Percentiles rank a stretch among this genome's conserved stretches.
Conservation (phyloP, 1,140 invertebrate genomes). For the Whitmania pigra region DNA sequence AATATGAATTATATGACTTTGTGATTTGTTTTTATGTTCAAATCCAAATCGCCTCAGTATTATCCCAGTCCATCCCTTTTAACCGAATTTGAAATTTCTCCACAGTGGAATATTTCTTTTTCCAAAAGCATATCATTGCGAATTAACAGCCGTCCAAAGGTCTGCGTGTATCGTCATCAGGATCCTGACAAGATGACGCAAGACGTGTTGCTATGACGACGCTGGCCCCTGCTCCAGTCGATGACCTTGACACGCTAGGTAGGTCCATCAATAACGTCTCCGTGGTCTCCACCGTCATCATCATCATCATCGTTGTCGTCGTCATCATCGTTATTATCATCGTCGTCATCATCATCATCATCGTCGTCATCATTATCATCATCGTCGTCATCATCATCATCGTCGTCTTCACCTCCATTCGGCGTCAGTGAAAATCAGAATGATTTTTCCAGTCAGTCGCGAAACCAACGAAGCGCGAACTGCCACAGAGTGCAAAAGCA, state of each 20-base stretch:
- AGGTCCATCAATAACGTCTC: slow-evolving; percentile 5
- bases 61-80: too few relatives aligned
- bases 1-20: too few relatives aligned
- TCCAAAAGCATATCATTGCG: too few relatives aligned
- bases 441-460: too few relatives aligned
- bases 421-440: not conserved
- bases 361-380: not conserved
- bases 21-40: too few relatives aligned
- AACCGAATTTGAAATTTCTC: too few relatives aligned
- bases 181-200: not conserved
- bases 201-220: not conserved
- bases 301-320: not conserved
- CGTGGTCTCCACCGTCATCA: not conserved
- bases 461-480: too few relatives aligned
- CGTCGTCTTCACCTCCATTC: not conserved
- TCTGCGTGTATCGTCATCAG: not conserved
- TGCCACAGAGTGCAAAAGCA: too few relatives aligned
- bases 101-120: too few relatives aligned
- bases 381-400: slow-evolving; percentile 12
- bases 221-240: not conserved
- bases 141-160: too few relatives aligned
- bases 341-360: not conserved
- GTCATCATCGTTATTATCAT: not conserved
- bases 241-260: not conserved
- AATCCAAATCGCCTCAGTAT: too few relatives aligned